These are phyloP conservation scores for Charadrius vociferus DNA, from an alignment of 2,113 vertebrate species.

Conservation along the genomic window DNA sequence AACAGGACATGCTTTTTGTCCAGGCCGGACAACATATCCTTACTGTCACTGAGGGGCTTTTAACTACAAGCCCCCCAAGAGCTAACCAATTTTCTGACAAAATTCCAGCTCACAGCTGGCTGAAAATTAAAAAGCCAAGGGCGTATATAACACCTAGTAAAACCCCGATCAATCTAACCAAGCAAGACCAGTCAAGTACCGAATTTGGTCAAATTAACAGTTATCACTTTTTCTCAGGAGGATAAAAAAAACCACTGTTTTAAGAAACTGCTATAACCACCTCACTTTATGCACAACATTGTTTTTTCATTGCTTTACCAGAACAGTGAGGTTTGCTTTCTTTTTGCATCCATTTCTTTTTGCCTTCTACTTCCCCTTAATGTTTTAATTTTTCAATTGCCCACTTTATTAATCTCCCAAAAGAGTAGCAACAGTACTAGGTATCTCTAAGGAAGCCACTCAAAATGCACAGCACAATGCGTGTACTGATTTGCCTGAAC, in stretches of 20 bases:
- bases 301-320: neutral
- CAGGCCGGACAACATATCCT: neutral
- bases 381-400: neutral
- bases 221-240: neutral
- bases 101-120: neutral
- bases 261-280: neutral
- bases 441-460: neutral
- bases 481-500: neutral
- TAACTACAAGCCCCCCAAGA: neutral
- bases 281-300: rapidly evolving
- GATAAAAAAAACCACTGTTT: neutral
- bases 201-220: neutral
- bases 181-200: neutral
- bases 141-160: neutral
- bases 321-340: neutral
- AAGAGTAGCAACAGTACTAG: neutral
- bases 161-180: neutral
- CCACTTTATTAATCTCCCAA: neutral
- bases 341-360: neutral
- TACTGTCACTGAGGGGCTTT: neutral
- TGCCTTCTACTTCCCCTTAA: neutral
- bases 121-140: neutral
- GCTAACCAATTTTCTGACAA: neutral
- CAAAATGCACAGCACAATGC: neutral
- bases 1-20: neutral